Conservation (phyloP, 2,113 vertebrate genomes). For the Poecile atricapillus region DNA sequence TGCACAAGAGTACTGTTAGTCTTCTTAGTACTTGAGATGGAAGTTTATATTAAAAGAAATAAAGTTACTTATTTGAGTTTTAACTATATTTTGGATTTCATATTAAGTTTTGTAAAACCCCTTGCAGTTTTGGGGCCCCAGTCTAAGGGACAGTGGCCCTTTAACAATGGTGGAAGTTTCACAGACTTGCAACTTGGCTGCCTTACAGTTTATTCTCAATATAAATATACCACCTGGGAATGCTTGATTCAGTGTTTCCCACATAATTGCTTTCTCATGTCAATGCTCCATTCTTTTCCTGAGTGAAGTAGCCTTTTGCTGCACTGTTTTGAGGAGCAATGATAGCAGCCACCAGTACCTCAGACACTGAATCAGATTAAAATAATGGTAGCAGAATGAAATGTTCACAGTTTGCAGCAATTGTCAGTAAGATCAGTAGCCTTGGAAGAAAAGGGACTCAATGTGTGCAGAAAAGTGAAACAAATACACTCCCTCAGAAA, state of each 20-base stretch:
- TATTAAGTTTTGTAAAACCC: neutral
- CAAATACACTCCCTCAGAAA: neutral
- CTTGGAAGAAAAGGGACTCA: neutral
- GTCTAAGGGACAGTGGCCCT: slow-evolving; percentile 9
- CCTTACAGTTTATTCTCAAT: slow-evolving; percentile 42
- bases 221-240: slow-evolving; percentile 68
- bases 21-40: neutral
- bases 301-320: neutral
- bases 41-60: neutral
- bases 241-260: slow-evolving; percentile 49
- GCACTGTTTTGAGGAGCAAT: neutral
- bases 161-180: slow-evolving; percentile 54
- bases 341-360: neutral
- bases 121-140: neutral
- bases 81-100: neutral
- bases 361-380: neutral
- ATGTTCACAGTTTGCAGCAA: neutral
- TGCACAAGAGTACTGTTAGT: neutral
- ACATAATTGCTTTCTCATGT: slow-evolving; percentile 64
- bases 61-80: neutral
- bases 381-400: neutral
- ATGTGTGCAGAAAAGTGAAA: neutral
- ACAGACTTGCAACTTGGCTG: slow-evolving; percentile 55
- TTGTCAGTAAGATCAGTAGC: neutral
- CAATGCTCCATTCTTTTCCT: slow-evolving; percentile 13